phyloP scores from a whole-genome alignment of 2,888 invertebrate genomes.

The Dysmachus trigonus region DNA sequence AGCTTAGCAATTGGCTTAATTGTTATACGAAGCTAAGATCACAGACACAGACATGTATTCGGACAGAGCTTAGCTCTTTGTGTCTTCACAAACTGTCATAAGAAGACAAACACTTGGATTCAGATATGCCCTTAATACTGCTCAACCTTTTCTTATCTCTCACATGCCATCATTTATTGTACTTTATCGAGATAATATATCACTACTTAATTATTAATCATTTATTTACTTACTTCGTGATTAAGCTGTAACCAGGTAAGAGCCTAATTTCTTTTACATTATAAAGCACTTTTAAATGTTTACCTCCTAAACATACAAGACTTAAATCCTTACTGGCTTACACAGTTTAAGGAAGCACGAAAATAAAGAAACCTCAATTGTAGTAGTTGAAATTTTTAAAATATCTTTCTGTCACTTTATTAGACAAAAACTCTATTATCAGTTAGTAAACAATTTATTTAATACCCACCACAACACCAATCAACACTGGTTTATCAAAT shows the following conservation, averaged over 20 bases:
- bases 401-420: background rate
- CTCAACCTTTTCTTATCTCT: too few species aligned
- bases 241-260: background rate
- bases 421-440: background rate
- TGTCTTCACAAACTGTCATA: too few species aligned
- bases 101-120: too few species aligned
- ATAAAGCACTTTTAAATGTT: background rate
- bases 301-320: background rate
- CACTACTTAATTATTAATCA: too few species aligned
- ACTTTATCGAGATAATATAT: too few species aligned
- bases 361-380: background rate
- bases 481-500: background rate
- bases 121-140: too few species aligned
- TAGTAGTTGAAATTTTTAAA: background rate
- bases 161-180: too few species aligned
- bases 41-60: too few species aligned
- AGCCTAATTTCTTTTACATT: background rate
- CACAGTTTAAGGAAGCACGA: background rate
- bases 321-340: background rate
- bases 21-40: too few species aligned
- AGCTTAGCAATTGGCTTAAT: too few species aligned
- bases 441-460: background rate
- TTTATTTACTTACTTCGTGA: background rate
- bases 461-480: background rate
- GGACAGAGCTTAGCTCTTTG: too few species aligned